Base-by-base conservation (phyloP, 2,113 vertebrate genomes). In the Dasyornis broadbenti region DNA sequence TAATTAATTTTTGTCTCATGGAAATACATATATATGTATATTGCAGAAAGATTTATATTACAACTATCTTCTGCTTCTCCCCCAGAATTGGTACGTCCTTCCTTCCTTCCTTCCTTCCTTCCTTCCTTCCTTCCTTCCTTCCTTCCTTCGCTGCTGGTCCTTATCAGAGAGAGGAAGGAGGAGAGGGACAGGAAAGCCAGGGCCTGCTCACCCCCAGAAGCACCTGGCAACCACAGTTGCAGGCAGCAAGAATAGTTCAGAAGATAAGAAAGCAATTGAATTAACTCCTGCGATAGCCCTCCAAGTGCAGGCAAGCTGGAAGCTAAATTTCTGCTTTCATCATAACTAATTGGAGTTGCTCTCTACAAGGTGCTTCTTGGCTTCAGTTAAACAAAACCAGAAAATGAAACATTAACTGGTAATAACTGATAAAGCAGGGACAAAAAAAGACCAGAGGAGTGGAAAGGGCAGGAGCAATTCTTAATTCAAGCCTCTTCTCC, bases 271-370 rank as follows among this genome's bases (percentile, higher is more conserved):
- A 90, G 69, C 15, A 90, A 95, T 95, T 73, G 31, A 86, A 93
- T 94, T 90, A 78, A 66, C 47, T 49, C 79, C 49, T 83, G 56
- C 47, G 81, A 24, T 70, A 87, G 73, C 37, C 66, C 35, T 60
- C 61, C 80, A 78, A 91, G 83, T 49, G 47, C 47, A 90, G 91
- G 64, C 75, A 80, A 88, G 79, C 73, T 88, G 79, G 79, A 81
- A 93, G 82, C 35, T 82, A 40, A 75, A 73, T 92, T 92, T 86
- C 78, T 95, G 89, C 69, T 95, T 95, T 95, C 50, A 56, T 94
- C 50, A 16, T 66, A 86, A 86, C 82, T 94, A 95, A 92, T 90
- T 94, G 85, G 84, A 93, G 90, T 19, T 79, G 64, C 49, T 91
- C 53, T 94, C 77, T 82, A 56, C 75, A 82, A 85, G 85, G 47